Conservation (phyloP, 2,888 invertebrate genomes). For the Scaptomyza tumidula region DNA sequence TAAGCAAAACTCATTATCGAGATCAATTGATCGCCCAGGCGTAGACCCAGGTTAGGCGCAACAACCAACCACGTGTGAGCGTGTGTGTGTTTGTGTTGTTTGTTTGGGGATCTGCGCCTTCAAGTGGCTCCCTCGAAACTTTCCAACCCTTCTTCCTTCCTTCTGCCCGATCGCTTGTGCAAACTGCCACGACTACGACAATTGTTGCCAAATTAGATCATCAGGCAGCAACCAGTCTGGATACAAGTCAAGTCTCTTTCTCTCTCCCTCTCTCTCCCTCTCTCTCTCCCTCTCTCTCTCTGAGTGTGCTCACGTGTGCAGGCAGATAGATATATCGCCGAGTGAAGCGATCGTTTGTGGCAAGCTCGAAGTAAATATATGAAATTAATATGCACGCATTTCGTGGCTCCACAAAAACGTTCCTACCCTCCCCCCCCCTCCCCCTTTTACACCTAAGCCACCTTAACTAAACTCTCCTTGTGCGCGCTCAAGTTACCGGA, state of each 20-base stretch:
- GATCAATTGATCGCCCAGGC: slow-evolving; percentile 81
- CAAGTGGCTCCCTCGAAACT: slow-evolving; percentile 9
- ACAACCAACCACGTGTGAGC: slow-evolving; percentile 42
- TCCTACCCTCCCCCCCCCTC: slow-evolving; percentile 5
- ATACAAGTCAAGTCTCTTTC: slow-evolving; percentile 49
- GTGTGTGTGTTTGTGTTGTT: neutral
- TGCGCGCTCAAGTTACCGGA: slow-evolving; percentile 42
- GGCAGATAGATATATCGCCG: slow-evolving; percentile 19
- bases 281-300: too few species aligned
- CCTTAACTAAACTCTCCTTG: slow-evolving; percentile 8
- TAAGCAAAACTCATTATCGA: slow-evolving; percentile 82
- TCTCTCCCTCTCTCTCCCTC: too few species aligned
- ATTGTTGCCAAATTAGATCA: slow-evolving; percentile 84
- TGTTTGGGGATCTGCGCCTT: slow-evolving; percentile 11
- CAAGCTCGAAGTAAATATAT: slow-evolving; percentile 59
- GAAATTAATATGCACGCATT: slow-evolving; percentile 83
- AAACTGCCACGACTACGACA: slow-evolving; percentile 73
- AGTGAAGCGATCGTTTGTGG: slow-evolving; percentile 43
- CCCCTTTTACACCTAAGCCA: neutral
- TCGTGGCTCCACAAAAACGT: slow-evolving; percentile 62
- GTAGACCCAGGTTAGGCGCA: slow-evolving; percentile 52
- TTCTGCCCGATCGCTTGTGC: neutral
- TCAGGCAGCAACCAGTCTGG: slow-evolving; percentile 63
- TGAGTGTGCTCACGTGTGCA: slow-evolving; percentile 49
- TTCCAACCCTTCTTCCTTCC: neutral